Percentiles rank a stretch among this genome's conserved stretches.
Conservation (phyloP, 2,113 vertebrate genomes). For the Cyanoderma ruficeps region DNA sequence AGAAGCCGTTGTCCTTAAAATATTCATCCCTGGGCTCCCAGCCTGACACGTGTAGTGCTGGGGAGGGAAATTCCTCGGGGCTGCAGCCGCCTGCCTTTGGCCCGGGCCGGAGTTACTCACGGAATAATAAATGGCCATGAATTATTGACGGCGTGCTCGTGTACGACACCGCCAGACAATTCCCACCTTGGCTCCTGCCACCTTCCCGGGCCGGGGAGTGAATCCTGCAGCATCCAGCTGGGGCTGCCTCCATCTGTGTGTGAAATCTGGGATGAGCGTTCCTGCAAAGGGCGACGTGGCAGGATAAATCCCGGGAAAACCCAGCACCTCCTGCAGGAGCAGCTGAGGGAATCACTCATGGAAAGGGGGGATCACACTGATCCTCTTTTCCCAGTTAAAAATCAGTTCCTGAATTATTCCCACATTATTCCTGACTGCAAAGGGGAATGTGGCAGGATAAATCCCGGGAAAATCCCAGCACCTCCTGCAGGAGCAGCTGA, state of each 20-base stretch:
- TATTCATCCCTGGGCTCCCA: constrained; percentile 11
- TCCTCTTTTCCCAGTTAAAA: accelerated
- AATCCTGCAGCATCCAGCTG: constrained; percentile 67
- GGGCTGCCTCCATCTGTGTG: constrained; percentile 66
- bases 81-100: not conserved
- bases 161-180: not conserved
- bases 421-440: too few relatives aligned
- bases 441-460: too few relatives aligned
- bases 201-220: not conserved
- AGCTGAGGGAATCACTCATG: too few relatives aligned
- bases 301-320: accelerated
- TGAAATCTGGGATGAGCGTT: not conserved
- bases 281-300: not conserved
- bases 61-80: not conserved
- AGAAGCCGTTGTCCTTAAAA: not conserved
- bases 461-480: accelerated
- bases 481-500: not conserved
- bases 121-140: constrained; percentile 37
- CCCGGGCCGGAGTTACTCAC: not conserved
- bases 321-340: too few relatives aligned
- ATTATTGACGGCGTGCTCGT: not conserved
- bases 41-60: not conserved
- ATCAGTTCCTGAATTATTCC: not conserved
- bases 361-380: too few relatives aligned
- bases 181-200: not conserved